Evolutionary conservation across 2,113 vertebrate genomes (phyloP).

Genomic region (Corythornis madagascariensis): DNA sequence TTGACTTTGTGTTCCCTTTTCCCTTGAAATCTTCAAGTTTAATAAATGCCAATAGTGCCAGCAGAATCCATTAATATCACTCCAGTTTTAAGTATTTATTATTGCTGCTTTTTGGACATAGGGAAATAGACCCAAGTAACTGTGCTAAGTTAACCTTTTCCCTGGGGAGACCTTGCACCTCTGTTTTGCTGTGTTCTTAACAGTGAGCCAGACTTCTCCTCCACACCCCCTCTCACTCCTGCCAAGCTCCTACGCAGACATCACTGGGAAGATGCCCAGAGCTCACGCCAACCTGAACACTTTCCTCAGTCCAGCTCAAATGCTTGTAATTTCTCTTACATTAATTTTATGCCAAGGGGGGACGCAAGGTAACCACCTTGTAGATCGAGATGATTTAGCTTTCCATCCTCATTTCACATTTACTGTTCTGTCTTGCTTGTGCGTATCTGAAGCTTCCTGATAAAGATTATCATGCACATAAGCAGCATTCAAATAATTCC

Average conservation of each 20-base stretch:
- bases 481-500: not conserved
- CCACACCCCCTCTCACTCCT: not conserved
- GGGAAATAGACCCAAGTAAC: not conserved
- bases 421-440: not conserved
- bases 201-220: not conserved
- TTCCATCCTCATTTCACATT: not conserved
- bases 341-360: not conserved
- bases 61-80: not conserved
- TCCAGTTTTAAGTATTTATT: not conserved
- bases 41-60: not conserved
- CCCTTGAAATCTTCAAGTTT: not conserved
- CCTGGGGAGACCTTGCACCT: not conserved
- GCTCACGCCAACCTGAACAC: not conserved
- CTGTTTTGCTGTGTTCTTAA: not conserved
- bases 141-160: not conserved
- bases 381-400: not conserved
- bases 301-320: not conserved
- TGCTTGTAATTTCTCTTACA: not conserved
- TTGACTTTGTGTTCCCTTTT: not conserved
- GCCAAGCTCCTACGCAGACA: not conserved
- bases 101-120: not conserved
- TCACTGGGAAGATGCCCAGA: not conserved
- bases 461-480: not conserved
- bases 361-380: not conserved
- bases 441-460: not conserved